Evolutionary conservation across 2,888 invertebrate species (phyloP), one percentile per base, ranked within the genome.

Genomic region (Hypsopygia costalis): DNA sequence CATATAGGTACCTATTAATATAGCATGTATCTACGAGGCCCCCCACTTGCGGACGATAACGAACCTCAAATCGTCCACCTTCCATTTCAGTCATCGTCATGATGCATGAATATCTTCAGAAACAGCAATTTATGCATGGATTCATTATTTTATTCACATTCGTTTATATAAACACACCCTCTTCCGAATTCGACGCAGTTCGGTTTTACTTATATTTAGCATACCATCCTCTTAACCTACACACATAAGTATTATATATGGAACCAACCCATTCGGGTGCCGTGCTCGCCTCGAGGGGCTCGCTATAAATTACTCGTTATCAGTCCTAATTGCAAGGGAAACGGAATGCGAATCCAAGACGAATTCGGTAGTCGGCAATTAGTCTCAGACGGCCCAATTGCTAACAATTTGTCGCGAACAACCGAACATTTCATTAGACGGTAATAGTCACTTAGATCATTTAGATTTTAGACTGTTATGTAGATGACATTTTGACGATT

Each of bases 261-360:
- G 25, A 38, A 33, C 32, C n/a, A 33, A 38, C 33, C 16, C 33
- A 28, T 8, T 37, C 25, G 3, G 16, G 4, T 33, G n/a, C n/a
- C n/a, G 33, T 33, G 20, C 32, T 32, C 9, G 25, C 22, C 51
- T 48, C 54, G 36, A 51, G 55, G 52, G 53, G 51, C 52, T 55
- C 49, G 65, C 64, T 54, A 75, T 82, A 78, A 79, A 81, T 81
- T 76, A 62, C 63, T 54, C 71, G 72, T 78, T 81, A 79, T 79
- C 78, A 67, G 61, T 49, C 62, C 58, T 79, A 77, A 82, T 79
- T 74, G 70, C 68, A 60, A 53, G 60, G 58, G 65, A 67, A 76
- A 69, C 62, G 66, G 69, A 70, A 76, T 69, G 70, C 58, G 67
- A 68, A 70, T 67, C 63, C 53, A 61, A 65, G 62, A 68, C 61